A percentile compares a stretch with the other conserved stretches of the same genome.
Conservation (phyloP, 2,888 invertebrate species). For the Acrocyrtus sp. region DNA sequence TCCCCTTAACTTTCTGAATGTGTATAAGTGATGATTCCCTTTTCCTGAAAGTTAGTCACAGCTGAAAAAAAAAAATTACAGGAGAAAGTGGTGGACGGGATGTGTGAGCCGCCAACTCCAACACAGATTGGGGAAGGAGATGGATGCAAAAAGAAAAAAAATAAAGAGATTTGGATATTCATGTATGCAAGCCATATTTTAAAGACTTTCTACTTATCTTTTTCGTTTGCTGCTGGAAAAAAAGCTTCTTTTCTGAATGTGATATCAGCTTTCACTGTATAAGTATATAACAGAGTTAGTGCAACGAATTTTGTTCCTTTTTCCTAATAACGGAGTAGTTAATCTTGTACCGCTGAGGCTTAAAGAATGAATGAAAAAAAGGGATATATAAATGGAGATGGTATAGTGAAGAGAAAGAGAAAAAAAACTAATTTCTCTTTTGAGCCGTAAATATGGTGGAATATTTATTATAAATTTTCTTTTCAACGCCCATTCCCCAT, state of each 20-base stretch:
- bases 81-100: neutral
- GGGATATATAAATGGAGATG: conserved; percentile 4
- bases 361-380: conserved; percentile 4
- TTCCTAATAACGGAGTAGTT: conserved; percentile 33
- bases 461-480: conserved; percentile 45
- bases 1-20: neutral
- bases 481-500: conserved; percentile 42
- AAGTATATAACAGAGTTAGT: neutral
- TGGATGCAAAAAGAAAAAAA: conserved; percentile 7
- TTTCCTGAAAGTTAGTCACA: conserved; percentile 21
- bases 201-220: conserved; percentile 21
- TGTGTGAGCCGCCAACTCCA: neutral
- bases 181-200: conserved; percentile 39
- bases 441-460: conserved; percentile 39
- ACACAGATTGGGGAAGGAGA: neutral
- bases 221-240: conserved; percentile 1
- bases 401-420: conserved; percentile 13
- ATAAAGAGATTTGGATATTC: conserved; percentile 37
- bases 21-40: conserved; percentile 27
- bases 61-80: conserved; percentile 18
- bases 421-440: conserved; percentile 44
- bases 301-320: conserved; percentile 5
- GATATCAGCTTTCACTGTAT: neutral
- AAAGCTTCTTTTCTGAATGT: neutral
- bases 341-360: conserved; percentile 21